A percentile compares a stretch with the other conserved stretches of the same genome.
phyloP scores from a whole-genome alignment of 2,113 vertebrate species.

The Lates calcarifer region DNA sequence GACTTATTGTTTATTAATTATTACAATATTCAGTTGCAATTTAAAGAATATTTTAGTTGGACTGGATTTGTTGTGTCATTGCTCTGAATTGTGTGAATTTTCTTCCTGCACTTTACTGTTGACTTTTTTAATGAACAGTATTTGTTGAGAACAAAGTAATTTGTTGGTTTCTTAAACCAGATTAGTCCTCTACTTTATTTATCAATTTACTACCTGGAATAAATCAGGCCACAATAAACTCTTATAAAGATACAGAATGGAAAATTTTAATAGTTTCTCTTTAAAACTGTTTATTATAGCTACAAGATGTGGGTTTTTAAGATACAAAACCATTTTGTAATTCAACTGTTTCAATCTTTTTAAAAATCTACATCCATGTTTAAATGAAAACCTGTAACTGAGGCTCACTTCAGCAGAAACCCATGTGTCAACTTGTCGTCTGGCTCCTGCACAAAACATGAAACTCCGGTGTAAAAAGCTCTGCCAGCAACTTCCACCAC shows the following conservation, averaged over 20 bases:
- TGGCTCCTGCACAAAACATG: constrained; percentile 89
- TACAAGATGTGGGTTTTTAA: neutral
- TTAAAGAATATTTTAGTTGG: neutral
- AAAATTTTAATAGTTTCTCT: neutral
- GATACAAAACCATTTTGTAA: neutral
- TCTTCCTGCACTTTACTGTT: neutral
- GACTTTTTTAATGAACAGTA: neutral
- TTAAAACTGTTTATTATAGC: constrained; percentile 7
- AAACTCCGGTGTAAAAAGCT: constrained; percentile 91
- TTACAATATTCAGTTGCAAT: neutral
- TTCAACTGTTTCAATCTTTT: neutral
- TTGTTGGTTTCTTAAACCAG: too few relatives aligned
- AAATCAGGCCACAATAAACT: too few relatives aligned
- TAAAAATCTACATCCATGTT: neutral
- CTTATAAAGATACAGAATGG: neutral
- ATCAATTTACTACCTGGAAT: neutral
- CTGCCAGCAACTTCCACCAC: constrained; percentile 93
- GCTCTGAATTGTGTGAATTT: too few relatives aligned
- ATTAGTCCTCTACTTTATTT: neutral
- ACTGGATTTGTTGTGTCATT: too few relatives aligned
- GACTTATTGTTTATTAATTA: too few relatives aligned
- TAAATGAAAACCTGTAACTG: neutral
- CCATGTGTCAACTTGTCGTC: constrained; percentile 88
- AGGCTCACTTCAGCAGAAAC: constrained; percentile 89
- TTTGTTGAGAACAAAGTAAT: neutral